Base-by-base conservation (phyloP, 2,888 invertebrate species). In the Ichneumoninae sp. region DNA sequence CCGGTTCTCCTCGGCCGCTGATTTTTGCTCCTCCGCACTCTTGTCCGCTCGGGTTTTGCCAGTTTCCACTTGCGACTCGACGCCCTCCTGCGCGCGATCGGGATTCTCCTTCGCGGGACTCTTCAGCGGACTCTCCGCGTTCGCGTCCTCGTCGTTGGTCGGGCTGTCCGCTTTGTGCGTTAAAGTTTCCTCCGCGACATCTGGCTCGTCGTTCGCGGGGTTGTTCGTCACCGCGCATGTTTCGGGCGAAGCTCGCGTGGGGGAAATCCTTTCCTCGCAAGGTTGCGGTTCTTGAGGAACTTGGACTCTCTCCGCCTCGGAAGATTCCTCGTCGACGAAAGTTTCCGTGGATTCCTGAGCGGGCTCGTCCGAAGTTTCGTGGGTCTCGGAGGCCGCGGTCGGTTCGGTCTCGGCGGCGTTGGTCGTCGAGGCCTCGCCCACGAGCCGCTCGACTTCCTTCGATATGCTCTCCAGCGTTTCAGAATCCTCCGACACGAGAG, bases 391-490 rank as follows among this genome's bases (percentile, higher is more conserved):
- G n/a, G 22, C 26, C 69, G 26, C 44, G n/a, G 47, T 44, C 16
- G 52, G 26, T 40, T 68, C 44, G 44, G n/a, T 81, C 10, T 69
- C 68, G 0, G n/a, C 1, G 16, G 52, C 2, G 30, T 50, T 81
- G n/a, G 52, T 54, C 47, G 69, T 68, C 30, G 83, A 76, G 19
- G 88, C 85, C 19, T 86, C 91, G 36, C 89, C 87, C 1, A 93
- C 90, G 22, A 93, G 86, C 80, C 87, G 88, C 73, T 93, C 93
- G 0, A 93, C 91, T 33, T 93, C 93, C 16, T 89, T 85, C 4
- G 93, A 92, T 74, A 93, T 91, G 76, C 92, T 93, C 73, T 93
- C 93, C 30, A 93, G 83, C 0, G 93, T 93, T 79, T 93, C 93
- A 1, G 86, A 85, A 10, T 92, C 92, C 3, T 91, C 90, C 0